Conservation (phyloP, 2,797 vertebrate genomes). For the Ambastaia sidthimunki region DNA sequence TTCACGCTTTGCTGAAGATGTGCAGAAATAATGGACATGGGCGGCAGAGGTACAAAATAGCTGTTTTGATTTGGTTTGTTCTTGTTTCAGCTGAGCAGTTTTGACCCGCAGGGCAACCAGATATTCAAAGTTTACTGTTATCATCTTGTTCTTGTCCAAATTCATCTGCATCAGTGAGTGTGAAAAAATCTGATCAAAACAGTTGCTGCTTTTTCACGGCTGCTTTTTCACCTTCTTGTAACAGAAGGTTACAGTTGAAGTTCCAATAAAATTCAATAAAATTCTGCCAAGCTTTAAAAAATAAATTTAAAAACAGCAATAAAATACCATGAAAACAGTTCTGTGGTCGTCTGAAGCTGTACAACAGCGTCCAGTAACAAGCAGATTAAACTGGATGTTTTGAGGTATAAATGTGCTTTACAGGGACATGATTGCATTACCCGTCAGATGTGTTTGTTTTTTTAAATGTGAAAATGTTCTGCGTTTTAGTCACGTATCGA, state of each 20-base stretch:
- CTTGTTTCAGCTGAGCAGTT: slow-evolving; percentile 23
- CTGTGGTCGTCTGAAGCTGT: background rate
- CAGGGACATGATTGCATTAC: background rate
- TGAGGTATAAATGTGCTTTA: background rate
- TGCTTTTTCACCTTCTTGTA: background rate
- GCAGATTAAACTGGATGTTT: background rate
- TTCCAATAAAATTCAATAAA: background rate
- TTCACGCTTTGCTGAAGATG: slow-evolving; percentile 49
- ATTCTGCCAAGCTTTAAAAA: no score
- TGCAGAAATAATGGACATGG: background rate
- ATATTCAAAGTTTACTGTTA: slow-evolving; percentile 3
- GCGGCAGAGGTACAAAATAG: slow-evolving; percentile 4
- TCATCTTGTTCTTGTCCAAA: slow-evolving; percentile 8
- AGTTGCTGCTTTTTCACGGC: background rate
- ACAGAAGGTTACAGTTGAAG: background rate
- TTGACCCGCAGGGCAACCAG: slow-evolving; percentile 1
- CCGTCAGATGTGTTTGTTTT: background rate
- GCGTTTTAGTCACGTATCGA: background rate
- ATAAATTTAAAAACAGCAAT: no score
- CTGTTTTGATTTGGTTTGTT: slow-evolving; percentile 24
- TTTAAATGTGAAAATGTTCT: background rate
- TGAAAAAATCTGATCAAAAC: slow-evolving; percentile 16
- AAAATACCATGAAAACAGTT: no score
- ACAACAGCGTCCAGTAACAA: background rate
- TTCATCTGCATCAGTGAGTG: slow-evolving; percentile 23